phyloP scores from a whole-genome alignment of 2,797 vertebrate species.

The Pangasius larnaudii region DNA sequence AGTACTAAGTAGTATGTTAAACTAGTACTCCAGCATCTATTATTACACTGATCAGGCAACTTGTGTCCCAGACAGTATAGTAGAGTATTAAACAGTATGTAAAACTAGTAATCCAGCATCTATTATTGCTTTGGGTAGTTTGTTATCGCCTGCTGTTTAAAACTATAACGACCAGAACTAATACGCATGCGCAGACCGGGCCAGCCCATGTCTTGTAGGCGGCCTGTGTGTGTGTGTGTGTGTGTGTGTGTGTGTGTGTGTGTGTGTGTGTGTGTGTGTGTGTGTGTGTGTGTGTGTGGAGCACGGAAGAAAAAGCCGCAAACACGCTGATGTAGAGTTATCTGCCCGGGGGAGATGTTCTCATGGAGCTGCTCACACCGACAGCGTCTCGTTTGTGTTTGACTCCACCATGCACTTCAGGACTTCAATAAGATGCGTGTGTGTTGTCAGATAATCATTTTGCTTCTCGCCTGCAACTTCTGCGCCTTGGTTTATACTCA shows the following conservation, averaged over 20 bases:
- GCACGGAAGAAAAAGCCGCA: constrained; percentile 48
- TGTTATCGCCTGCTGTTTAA: neutral
- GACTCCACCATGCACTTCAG: constrained; percentile 79
- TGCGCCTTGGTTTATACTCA: constrained; percentile 71
- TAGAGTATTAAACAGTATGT: neutral
- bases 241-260: constrained; percentile 46
- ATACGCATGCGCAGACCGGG: constrained; percentile 61
- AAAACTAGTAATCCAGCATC: no score
- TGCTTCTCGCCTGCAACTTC: constrained; percentile 73
- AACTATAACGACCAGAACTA: neutral
- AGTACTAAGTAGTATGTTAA: neutral
- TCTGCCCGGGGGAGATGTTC: constrained; percentile 57
- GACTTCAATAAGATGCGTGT: constrained; percentile 80
- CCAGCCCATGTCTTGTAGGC: constrained; percentile 54
- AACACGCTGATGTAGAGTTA: constrained; percentile 56
- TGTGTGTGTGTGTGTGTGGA: constrained; percentile 52
- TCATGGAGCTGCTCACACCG: constrained; percentile 71
- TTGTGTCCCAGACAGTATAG: neutral
- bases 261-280: constrained; percentile 44
- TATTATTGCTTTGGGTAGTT: neutral
- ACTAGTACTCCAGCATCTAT: neutral
- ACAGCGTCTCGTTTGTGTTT: constrained; percentile 66
- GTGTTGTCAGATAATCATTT: constrained; percentile 74
- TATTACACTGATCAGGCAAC: no score
- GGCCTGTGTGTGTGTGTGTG: constrained; percentile 31